phyloP scores from a whole-genome alignment of 2,888 invertebrate species.

The Dysmachus trigonus region DNA sequence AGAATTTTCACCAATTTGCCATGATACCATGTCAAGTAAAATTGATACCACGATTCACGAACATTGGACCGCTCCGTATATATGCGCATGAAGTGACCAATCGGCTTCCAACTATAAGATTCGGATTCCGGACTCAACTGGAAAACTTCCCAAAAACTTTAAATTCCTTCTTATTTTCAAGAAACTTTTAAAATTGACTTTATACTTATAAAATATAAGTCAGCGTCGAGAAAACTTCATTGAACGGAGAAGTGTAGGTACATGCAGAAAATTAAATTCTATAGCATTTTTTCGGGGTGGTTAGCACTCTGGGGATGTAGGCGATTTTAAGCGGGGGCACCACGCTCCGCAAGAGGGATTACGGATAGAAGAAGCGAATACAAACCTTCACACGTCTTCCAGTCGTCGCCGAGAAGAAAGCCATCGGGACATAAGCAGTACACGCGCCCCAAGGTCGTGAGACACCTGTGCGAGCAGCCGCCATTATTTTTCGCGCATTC shows the following conservation, averaged over 20 bases:
- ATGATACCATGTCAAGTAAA: neutral
- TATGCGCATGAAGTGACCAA: neutral
- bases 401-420: constrained; percentile 59
- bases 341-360: neutral
- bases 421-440: constrained; percentile 67
- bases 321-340: neutral
- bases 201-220: neutral
- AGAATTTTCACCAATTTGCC: constrained; percentile 10
- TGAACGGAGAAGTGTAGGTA: neutral
- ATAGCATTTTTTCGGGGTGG: neutral
- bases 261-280: constrained; percentile 20
- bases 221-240: neutral
- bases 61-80: neutral
- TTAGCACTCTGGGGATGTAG: neutral
- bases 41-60: neutral
- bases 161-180: neutral
- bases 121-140: neutral
- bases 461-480: constrained; percentile 66
- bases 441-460: constrained; percentile 64
- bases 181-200: constrained; percentile 16
- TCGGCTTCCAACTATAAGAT: neutral
- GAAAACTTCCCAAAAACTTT: neutral
- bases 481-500: constrained; percentile 63
- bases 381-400: constrained; percentile 65
- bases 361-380: constrained; percentile 47